Percentiles rank a stretch among this genome's conserved stretches.
phyloP scores from a whole-genome alignment of 2,113 vertebrate genomes.

The Elephas maximus region DNA sequence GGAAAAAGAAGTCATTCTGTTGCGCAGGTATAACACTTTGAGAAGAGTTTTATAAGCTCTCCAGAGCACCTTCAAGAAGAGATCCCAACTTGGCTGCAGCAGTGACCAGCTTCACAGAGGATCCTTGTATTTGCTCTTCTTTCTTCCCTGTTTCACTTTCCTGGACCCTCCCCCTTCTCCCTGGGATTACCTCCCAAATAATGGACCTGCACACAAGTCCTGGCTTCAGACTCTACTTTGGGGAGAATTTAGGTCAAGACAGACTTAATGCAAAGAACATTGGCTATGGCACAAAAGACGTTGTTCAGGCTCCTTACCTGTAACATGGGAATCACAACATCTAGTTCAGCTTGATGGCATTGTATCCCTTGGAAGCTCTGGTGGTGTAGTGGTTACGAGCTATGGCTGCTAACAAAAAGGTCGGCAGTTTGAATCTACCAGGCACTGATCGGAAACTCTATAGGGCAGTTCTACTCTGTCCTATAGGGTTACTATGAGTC shows the following conservation, averaged over 20 bases:
- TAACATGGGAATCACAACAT: no score
- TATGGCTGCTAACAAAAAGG: no score
- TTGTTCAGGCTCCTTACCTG: neutral
- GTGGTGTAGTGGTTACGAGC: no score
- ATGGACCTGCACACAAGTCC: no score
- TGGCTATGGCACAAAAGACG: neutral
- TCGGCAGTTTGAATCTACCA: no score
- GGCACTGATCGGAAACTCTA: no score
- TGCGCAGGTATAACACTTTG: neutral
- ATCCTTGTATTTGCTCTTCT: neutral
- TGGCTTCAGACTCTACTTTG: neutral
- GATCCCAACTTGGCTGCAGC: neutral
- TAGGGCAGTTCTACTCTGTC: no score
- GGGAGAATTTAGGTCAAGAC: neutral
- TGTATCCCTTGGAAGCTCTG: no score
- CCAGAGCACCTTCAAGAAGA: neutral
- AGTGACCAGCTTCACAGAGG: no score
- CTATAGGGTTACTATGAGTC: no score
- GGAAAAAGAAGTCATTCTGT: neutral
- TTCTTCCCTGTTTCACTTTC: neutral
- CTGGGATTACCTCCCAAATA: no score
- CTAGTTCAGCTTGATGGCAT: neutral
- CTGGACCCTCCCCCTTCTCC: neutral
- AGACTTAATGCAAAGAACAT: neutral
- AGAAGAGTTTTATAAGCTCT: neutral